These are phyloP conservation scores for Catocala nupta DNA, from an alignment of 2,888 invertebrate genomes.

Conservation along the genomic window DNA sequence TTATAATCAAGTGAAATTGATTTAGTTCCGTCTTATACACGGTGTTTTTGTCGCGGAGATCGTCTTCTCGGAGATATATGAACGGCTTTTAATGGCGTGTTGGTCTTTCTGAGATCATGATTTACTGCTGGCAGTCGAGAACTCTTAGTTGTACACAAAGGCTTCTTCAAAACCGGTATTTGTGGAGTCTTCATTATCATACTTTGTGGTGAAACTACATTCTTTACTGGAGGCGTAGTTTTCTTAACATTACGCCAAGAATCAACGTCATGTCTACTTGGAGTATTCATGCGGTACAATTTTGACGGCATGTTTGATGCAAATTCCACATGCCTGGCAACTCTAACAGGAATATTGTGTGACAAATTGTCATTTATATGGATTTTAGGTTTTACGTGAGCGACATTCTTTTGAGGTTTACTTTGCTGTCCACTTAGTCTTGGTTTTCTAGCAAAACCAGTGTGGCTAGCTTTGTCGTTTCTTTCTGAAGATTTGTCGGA, in stretches of 20 bases:
- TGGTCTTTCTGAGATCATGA: slow-evolving; percentile 78
- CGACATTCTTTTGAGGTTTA: slow-evolving; percentile 64
- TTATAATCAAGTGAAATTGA: slow-evolving; percentile 26
- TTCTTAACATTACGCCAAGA: slow-evolving; percentile 65
- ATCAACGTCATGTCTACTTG: slow-evolving; percentile 64
- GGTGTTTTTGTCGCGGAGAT: slow-evolving; percentile 75
- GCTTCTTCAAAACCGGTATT: slow-evolving; percentile 88
- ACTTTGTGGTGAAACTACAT: slow-evolving; percentile 70
- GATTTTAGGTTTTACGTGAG: slow-evolving; percentile 68
- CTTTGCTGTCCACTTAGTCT: slow-evolving; percentile 68
- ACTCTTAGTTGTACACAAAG: slow-evolving; percentile 86
- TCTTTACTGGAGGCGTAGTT: slow-evolving; percentile 70
- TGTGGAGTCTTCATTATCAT: slow-evolving; percentile 67
- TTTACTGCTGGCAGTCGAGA: slow-evolving; percentile 79
- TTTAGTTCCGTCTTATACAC: slow-evolving; percentile 39
- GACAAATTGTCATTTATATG: slow-evolving; percentile 53
- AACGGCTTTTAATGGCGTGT: slow-evolving; percentile 88
- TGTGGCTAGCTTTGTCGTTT: slow-evolving; percentile 66
- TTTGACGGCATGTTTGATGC: slow-evolving; percentile 51
- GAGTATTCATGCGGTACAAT: slow-evolving; percentile 50
- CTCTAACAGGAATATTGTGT: slow-evolving; percentile 57
- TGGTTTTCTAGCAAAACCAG: slow-evolving; percentile 80
- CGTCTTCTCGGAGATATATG: slow-evolving; percentile 80
- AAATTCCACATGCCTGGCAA: slow-evolving; percentile 49
- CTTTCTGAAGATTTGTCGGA: slow-evolving; percentile 82